A percentile compares a stretch with the other conserved stretches of the same genome.
phyloP scores from a whole-genome alignment of 2,113 vertebrate species.

The Ciconia maguari region DNA sequence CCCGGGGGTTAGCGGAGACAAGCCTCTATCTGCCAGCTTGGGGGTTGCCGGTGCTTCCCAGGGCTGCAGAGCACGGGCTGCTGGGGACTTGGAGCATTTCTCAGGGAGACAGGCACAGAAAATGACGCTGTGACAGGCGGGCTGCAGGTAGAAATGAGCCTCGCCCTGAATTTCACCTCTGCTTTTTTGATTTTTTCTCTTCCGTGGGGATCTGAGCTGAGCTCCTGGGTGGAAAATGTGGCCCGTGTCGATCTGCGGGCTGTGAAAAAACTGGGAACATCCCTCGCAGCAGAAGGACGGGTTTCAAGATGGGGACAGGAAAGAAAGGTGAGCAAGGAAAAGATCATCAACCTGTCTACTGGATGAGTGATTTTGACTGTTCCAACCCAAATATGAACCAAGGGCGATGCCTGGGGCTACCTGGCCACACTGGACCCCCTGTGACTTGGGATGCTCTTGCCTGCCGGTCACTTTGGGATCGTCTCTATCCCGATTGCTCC shows the following conservation, averaged over 20 bases:
- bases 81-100: not conserved
- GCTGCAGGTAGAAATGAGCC: not conserved
- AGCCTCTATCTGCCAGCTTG: not conserved
- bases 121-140: not conserved
- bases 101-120: not conserved
- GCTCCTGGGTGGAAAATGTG: not conserved
- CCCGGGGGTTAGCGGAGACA: not conserved
- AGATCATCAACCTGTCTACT: not conserved
- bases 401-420: not conserved
- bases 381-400: not conserved
- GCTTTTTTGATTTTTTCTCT: not conserved
- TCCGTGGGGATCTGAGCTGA: not conserved
- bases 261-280: not conserved
- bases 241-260: not conserved
- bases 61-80: not conserved
- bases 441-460: not conserved
- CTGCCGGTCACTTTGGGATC: not conserved
- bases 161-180: not conserved
- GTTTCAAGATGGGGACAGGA: not conserved
- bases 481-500: rapidly evolving
- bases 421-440: rapidly evolving
- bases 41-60: not conserved
- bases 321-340: not conserved
- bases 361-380: not conserved
- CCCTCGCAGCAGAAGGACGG: not conserved